Evolutionary conservation across 2,113 vertebrate species (phyloP), one percentile per base, ranked within the genome.

Genomic region (Solea solea): DNA sequence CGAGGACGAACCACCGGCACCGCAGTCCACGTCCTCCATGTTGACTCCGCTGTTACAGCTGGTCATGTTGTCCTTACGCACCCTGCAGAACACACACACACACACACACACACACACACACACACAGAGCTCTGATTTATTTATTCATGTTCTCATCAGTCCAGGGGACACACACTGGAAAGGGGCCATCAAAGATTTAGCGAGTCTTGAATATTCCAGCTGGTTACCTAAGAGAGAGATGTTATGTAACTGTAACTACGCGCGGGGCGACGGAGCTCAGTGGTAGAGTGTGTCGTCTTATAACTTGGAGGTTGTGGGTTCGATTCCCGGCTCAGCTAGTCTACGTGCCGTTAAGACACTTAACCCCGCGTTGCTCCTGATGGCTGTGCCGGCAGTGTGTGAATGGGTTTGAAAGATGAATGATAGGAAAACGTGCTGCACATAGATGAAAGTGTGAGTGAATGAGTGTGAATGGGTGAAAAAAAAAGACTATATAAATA

Each of bases 11-110:
- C 85, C 91, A 0, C 91, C 93, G 0, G 90, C 91, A 0, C 91
- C 93, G 1, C 93, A 95, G 0, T 96, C 95, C 42, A 82, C 88
- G 0, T 98, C 97, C 58, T 99, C 97, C 44, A 86, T 88, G 57
- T 95, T 95, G 16, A 95, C 92, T 0, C 94, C 89, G 0, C 93
- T 94, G 0, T 93, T 95, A 77, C 96, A 96, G 88, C 95, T 94
- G 15, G 94, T 93, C 0, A 95, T 88, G 79, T 96, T 97, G 83
- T 97, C 97, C 86, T 99, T 99, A 46, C 95, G 93, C 88, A 98
- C 95, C 48, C 98, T 99, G 80, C 5, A 55, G 51, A 41, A 78
- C 48, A 67, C 41, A 83, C 48, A 64, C 52, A 72, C 61, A 68
- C 56, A 68, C 44, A 67, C 16, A 64, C 28, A 53, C 14, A 46